Percentiles rank a stretch among this genome's conserved stretches.
These are phyloP conservation scores for Ophioderma brevispina DNA, from an alignment of 35 echinoderm and acorn worm species.

Conservation along the genomic window DNA sequence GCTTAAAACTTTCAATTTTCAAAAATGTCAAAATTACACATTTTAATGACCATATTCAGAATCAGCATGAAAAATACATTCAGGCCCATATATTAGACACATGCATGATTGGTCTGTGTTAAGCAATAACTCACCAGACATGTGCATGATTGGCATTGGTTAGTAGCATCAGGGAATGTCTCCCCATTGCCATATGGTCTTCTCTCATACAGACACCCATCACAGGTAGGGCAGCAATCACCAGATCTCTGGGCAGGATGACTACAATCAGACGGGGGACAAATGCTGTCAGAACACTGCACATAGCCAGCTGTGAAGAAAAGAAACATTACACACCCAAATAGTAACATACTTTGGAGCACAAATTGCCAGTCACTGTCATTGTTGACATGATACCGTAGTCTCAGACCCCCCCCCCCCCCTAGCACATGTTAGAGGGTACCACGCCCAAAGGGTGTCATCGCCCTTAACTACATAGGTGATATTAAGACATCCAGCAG, in stretches of 20 bases:
- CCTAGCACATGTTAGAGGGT: not conserved
- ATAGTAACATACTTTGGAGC: too few species aligned
- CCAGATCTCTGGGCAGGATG: constrained; percentile 52
- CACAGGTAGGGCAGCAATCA: constrained; percentile 81
- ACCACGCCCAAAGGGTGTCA: not conserved
- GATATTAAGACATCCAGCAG: too few species aligned
- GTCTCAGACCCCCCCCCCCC: not conserved
- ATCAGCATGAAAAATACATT: not conserved
- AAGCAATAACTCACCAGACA: constrained; percentile 18
- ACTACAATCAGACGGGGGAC: constrained; percentile 43
- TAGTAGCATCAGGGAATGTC: constrained; percentile 61
- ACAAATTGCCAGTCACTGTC: too few species aligned
- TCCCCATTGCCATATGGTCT: constrained; percentile 66
- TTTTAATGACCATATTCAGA: not conserved
- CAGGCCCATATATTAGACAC: not conserved
- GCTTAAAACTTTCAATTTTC: too few species aligned
- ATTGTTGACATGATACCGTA: not conserved
- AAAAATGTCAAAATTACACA: too few species aligned
- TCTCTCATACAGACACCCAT: constrained; percentile 72
- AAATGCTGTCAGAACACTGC: constrained; percentile 28
- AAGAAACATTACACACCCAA: not conserved
- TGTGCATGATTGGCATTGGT: constrained; percentile 72
- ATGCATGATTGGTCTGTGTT: not conserved
- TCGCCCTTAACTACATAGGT: too few species aligned
- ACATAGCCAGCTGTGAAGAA: constrained; percentile 59